Percentiles rank a stretch among this genome's conserved stretches.
These are phyloP conservation scores for Distichodus sexfasciatus DNA, from an alignment of 2,797 vertebrate species.

Conservation along the genomic window DNA sequence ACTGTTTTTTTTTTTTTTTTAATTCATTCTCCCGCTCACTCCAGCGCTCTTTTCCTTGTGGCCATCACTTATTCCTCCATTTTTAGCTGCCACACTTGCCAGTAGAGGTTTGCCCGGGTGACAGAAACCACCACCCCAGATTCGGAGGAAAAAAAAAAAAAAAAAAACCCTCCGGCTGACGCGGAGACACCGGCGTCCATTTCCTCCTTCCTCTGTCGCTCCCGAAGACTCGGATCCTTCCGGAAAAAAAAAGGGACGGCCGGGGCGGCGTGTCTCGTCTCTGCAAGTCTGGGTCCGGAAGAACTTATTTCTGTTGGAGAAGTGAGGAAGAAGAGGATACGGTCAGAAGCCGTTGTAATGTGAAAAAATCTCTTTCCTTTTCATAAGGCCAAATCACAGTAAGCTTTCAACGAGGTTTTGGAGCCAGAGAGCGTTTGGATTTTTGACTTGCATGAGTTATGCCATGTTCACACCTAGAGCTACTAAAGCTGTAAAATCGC, in stretches of 20 bases:
- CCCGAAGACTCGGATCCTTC: conserved; percentile 7
- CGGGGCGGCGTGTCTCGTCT: neutral
- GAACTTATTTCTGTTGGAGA: too few species aligned
- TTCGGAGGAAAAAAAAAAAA: too few species aligned
- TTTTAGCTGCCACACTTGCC: conserved; percentile 45
- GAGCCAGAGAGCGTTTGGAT: too few species aligned
- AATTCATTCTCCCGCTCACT: neutral
- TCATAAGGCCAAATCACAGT: too few species aligned
- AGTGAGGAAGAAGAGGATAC: too few species aligned
- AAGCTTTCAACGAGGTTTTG: too few species aligned
- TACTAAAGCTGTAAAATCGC: too few species aligned
- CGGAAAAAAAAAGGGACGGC: conserved; percentile 5
- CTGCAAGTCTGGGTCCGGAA: neutral
- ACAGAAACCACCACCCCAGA: conserved; percentile 51
- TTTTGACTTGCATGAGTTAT: too few species aligned
- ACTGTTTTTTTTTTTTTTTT: too few species aligned
- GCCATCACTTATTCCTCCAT: conserved; percentile 23
- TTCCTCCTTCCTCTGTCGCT: conserved; percentile 15
- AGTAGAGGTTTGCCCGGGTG: conserved; percentile 40
- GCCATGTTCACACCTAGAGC: too few species aligned
- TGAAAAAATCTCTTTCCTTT: too few species aligned
- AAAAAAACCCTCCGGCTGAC: conserved; percentile 44
- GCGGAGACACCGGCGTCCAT: conserved; percentile 37
- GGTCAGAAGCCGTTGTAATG: too few species aligned
- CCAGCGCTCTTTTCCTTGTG: conserved; percentile 17